Base-by-base conservation (phyloP, 2,113 vertebrate species). In the Pteropus alecto region DNA sequence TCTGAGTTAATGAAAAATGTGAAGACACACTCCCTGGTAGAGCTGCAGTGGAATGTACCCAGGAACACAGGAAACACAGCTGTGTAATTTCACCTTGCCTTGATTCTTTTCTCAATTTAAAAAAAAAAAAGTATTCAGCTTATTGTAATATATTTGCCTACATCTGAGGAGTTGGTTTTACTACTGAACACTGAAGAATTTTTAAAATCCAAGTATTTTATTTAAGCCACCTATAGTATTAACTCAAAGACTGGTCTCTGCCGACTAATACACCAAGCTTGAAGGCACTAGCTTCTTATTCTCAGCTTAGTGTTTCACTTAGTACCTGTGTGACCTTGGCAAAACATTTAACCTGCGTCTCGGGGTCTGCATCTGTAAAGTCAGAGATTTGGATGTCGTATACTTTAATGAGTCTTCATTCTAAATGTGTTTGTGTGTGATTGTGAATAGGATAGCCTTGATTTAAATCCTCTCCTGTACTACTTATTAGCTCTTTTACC, bases 1-100 rank as follows among this genome's bases (percentile, higher is more conserved):
- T 91, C 10, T 91, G 54, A 92, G 38, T 84, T 96, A 92, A 56
- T 79, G 24, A 95, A 43, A 87, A 83, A 85, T 94, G 14, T 70
- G 14, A 65, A 78, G 51, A 95, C 24, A 74, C 0, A 63, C 28
- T 87, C 30, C 16, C 8, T 90, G 56, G 60, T 38, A 87, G 56
- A 97, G n/a, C 73, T 71, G 24, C 26, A 85, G 51, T 46, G 28
- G 26, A 82, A 38, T 56, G 4, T n/a, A 68, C 35, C 48, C 10
- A 82, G 90, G 93, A 94, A 81, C 46, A 95, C 4, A 83, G 22
- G 35, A 74, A 73, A 26, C 65, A 74, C 18, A 78, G 15, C 79
- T 35, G n/a, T 60, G 33, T 77, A 43, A 74, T 89, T 85, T 71
- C 65, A 70, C 30, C 54, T 67, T 15, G 7, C 35, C 43, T 86